Percentiles rank a stretch among this genome's conserved stretches.
phyloP scores from a whole-genome alignment of 2,113 vertebrate genomes.

The Chaetodon trifascialis region DNA sequence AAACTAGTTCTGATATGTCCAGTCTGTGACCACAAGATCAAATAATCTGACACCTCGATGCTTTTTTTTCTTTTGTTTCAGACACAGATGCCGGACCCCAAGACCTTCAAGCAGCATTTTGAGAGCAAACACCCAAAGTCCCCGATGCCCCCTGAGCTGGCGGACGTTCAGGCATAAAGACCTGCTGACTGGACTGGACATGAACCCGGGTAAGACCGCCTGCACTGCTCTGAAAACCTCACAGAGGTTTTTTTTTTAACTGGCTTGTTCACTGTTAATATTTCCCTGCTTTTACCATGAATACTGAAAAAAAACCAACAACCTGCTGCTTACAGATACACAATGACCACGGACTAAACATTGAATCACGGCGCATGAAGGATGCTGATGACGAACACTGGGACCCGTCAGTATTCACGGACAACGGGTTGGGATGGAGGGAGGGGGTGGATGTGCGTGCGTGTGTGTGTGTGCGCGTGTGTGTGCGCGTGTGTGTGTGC shows the following conservation, averaged over 20 bases:
- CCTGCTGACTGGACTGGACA: conserved; percentile 19
- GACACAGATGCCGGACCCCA: conserved; percentile 92
- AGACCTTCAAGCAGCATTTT: conserved; percentile 91
- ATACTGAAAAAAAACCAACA: background rate
- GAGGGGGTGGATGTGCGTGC: conserved; percentile 39
- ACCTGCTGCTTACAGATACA: conserved; percentile 53
- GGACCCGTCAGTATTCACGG: conserved; percentile 58
- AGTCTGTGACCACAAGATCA: background rate
- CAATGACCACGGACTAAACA: conserved; percentile 52
- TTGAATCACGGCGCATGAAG: conserved; percentile 45
- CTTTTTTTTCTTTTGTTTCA: conserved; percentile 30
- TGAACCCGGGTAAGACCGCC: conserved; percentile 40
- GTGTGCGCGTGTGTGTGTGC: conserved; percentile 55
- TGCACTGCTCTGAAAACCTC: background rate
- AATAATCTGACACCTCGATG: background rate
- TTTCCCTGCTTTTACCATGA: background rate
- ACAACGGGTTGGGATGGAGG: conserved; percentile 33
- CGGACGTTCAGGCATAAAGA: conserved; percentile 84
- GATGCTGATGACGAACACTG: conserved; percentile 50
- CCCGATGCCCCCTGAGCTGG: conserved; percentile 87
- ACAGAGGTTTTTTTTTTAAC: background rate
- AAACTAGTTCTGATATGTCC: background rate
- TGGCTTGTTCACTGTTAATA: background rate
- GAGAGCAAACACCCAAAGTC: conserved; percentile 91
- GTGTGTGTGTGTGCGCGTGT: conserved; percentile 64